Conservation (phyloP, 2,888 invertebrate genomes). For the Linnaemya vulpina region DNA sequence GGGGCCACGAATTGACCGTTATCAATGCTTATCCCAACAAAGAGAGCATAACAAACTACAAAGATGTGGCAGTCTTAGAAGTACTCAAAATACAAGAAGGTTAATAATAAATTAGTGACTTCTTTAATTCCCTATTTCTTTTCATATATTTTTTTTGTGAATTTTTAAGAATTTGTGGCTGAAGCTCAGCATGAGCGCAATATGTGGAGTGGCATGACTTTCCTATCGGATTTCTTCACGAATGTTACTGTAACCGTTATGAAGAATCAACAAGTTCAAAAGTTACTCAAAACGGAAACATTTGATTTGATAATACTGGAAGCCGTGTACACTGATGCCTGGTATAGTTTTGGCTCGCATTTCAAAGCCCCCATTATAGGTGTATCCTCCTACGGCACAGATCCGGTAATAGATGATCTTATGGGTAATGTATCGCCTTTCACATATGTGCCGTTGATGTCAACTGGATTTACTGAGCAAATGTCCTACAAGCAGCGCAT, state of each 20-base stretch:
- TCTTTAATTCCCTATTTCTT: neutral
- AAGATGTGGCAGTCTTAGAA: conserved; percentile 73
- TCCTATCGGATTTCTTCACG: conserved; percentile 8
- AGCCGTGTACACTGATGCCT: conserved; percentile 78
- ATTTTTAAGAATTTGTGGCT: conserved; percentile 73
- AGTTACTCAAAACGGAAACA: conserved; percentile 75
- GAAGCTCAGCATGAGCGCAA: conserved; percentile 76
- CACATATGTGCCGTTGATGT: conserved; percentile 77
- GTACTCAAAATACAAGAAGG: conserved; percentile 51
- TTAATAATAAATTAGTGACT: neutral
- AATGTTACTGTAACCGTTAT: conserved; percentile 48
- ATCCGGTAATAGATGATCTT: conserved; percentile 72
- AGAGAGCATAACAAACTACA: conserved; percentile 75
- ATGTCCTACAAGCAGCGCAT: conserved; percentile 81
- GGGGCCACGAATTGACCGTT: conserved; percentile 81
- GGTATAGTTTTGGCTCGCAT: conserved; percentile 77
- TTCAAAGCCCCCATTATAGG: conserved; percentile 78
- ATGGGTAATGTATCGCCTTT: conserved; percentile 78
- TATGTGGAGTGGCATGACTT: conserved; percentile 61
- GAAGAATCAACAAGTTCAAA: conserved; percentile 70
- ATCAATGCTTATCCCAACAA: conserved; percentile 78
- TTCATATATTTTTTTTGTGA: neutral
- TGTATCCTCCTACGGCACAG: conserved; percentile 75
- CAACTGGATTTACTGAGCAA: conserved; percentile 74
- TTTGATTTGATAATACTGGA: conserved; percentile 82